phyloP scores from a whole-genome alignment of 2,797 vertebrate species.

The Semotilus atromaculatus region DNA sequence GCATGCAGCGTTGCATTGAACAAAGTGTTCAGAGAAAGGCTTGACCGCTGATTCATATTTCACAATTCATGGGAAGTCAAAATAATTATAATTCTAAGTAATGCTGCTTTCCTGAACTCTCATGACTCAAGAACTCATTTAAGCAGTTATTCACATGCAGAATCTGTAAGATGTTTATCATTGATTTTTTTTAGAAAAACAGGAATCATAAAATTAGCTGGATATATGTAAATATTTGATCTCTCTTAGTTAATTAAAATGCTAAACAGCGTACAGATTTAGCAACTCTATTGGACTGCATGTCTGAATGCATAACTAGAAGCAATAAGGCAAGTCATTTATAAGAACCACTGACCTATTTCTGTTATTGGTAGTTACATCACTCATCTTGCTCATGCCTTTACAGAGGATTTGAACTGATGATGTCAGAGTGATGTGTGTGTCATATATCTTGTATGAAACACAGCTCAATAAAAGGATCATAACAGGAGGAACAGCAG shows the following conservation, averaged over 20 bases:
- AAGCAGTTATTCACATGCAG: neutral
- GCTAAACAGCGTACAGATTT: too few species aligned
- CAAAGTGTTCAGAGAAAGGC: neutral
- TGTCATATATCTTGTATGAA: too few species aligned
- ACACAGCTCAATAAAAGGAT: neutral
- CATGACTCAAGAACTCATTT: neutral
- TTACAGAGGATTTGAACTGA: neutral
- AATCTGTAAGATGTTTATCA: neutral
- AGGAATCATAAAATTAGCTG: neutral
- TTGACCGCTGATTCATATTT: constrained; percentile 12
- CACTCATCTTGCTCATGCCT: neutral
- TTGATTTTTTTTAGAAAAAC: neutral
- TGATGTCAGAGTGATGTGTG: neutral
- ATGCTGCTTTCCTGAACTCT: constrained; percentile 5
- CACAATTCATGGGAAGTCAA: neutral
- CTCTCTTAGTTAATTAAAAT: neutral
- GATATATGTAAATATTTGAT: neutral
- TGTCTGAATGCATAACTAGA: neutral
- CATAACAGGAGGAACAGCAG: neutral
- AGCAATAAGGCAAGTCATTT: neutral
- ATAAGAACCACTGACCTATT: neutral
- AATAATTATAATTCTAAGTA: constrained; percentile 6
- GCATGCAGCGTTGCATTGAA: neutral
- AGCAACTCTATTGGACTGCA: neutral
- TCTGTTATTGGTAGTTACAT: neutral